phyloP scores from a whole-genome alignment of 1,140 invertebrate species.

The Pseudomyrmex pallidus region DNA sequence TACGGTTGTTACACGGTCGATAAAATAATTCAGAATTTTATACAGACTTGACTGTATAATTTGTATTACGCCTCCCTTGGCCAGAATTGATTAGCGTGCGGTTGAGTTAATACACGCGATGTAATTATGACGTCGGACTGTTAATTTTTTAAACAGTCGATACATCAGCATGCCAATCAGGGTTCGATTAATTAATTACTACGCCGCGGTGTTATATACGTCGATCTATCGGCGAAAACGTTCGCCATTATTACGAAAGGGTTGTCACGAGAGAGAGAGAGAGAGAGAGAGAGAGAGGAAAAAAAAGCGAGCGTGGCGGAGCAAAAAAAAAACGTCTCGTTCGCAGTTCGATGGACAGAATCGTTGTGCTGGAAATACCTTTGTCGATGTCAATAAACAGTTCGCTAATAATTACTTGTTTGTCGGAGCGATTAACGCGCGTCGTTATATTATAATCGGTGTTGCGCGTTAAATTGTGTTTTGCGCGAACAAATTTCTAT shows the following conservation, averaged over 20 bases:
- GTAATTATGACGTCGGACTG: conserved; percentile 46
- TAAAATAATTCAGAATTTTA: conserved; percentile 55
- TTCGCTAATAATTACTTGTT: conserved; percentile 60
- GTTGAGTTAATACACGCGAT: conserved; percentile 40
- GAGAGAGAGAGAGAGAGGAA: too few species aligned
- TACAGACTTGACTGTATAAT: conserved; percentile 29
- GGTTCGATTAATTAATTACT: conserved; percentile 53
- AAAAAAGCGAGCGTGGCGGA: conserved; percentile 24
- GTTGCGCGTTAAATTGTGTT: conserved; percentile 34
- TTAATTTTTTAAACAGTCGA: conserved; percentile 54
- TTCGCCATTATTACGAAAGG: conserved; percentile 38
- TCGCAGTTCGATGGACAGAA: conserved; percentile 59
- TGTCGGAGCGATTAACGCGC: conserved; percentile 52
- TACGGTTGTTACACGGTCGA: conserved; percentile 33
- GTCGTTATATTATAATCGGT: conserved; percentile 52
- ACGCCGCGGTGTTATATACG: conserved; percentile 19
- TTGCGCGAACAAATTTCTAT: conserved; percentile 40
- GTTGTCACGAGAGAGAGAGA: conserved; percentile 5
- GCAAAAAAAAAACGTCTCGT: conserved; percentile 53
- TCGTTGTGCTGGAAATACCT: conserved; percentile 58
- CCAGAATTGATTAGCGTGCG: conserved; percentile 42
- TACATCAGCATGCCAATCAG: conserved; percentile 46
- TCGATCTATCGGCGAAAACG: conserved; percentile 34
- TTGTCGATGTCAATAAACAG: conserved; percentile 62
- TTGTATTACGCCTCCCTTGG: conserved; percentile 28